Evolutionary conservation across 2,888 invertebrate genomes (phyloP), one percentile per base, ranked within the genome.

Genomic region (Stenichneumon culpator): DNA sequence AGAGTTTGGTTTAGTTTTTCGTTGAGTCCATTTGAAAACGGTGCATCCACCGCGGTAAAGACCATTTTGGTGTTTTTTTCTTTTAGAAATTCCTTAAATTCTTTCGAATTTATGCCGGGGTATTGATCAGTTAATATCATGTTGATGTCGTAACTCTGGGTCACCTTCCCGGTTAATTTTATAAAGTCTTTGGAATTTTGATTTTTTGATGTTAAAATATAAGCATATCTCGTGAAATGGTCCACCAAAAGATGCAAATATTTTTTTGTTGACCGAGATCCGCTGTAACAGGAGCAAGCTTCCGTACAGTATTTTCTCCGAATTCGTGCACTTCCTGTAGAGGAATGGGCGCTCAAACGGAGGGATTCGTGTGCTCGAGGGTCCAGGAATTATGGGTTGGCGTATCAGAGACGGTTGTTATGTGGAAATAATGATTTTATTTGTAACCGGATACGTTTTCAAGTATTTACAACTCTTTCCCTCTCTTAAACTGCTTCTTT

Each of bases 121-220:
- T 88, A 89, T 86, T 89, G 89, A 79, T 89, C 88, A 25, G 86
- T 82, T 50, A 89, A 74, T 65, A 88, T 65, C 57, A 63, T 88
- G 9, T 72, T 72, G 72, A 86, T 86, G 25, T 84, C 60, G 7
- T 79, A 70, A 14, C 39, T 78, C 39, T 83, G 82, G 68, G 73
- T n/a, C 28, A 69, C 63, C 28, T 65, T 82, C 52, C 72, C 72
- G 16, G 86, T 67, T 63, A 89, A 72, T 84, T 89, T 89, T 36
- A 90, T 86, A 44, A 90, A 89, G 74, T 89, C 87, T 16, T 78
- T 84, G 39, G 89, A 83, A 69, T 32, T 82, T 87, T 90, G 85
- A 32, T 54, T 87, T 69, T 78, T 88, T 52, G 88, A 89, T 69
- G 88, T 89, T 52, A 80, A 44, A 60, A 89, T 89, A 60, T 81